Evolutionary conservation across 2,113 vertebrate species (phyloP).

Genomic region (Pholis gunnellus): DNA sequence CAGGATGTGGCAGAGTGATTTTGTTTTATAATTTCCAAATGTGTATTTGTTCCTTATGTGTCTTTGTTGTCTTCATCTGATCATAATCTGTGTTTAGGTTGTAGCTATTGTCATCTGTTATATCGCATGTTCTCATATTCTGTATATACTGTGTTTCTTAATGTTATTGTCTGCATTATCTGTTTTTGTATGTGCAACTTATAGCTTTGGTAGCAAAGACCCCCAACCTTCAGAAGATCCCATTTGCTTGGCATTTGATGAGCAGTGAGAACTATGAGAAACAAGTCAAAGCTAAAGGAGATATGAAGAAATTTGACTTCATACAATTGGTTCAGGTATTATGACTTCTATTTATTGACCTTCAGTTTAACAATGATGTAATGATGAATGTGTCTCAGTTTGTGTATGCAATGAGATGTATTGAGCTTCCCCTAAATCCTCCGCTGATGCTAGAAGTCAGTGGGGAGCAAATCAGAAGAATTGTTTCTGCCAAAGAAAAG

Average conservation of each 20-base stretch:
- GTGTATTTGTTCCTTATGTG: background rate
- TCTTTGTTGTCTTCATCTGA: background rate
- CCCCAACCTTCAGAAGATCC: conserved; percentile 83
- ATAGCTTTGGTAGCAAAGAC: conserved; percentile 85
- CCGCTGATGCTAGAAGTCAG: background rate
- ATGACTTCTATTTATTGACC: background rate
- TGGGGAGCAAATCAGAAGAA: background rate
- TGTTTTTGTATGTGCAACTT: background rate
- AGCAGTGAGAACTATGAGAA: conserved; percentile 85
- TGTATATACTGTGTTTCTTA: background rate
- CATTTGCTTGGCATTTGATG: conserved; percentile 88
- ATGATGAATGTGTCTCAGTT: background rate
- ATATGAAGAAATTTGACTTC: conserved; percentile 88
- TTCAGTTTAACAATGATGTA: background rate
- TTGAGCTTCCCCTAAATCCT: background rate
- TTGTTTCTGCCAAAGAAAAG: background rate
- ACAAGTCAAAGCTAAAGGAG: conserved; percentile 79
- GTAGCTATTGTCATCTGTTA: background rate
- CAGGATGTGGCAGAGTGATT: background rate
- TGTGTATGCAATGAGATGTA: background rate
- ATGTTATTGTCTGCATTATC: background rate
- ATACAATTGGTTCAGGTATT: conserved; percentile 95
- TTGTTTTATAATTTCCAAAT: background rate
- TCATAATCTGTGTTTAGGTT: background rate
- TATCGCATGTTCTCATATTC: background rate